Evolutionary conservation across 2,797 vertebrate species (phyloP).

Genomic region (Discoglossus pictus): DNA sequence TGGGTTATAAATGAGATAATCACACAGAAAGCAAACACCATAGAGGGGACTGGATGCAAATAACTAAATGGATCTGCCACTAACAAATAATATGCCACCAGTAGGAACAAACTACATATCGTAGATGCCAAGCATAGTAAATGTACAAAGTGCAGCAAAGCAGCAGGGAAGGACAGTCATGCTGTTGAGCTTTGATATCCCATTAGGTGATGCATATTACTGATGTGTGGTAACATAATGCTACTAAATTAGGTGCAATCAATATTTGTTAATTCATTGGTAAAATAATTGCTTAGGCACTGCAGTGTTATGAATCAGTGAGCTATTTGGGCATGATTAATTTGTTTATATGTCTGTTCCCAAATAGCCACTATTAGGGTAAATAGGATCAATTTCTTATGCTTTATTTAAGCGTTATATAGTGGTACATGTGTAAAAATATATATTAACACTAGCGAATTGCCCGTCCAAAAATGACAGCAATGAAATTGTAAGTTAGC

Average conservation of each 20-base stretch:
- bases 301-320: slow-evolving; percentile 52
- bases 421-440: too few relatives aligned
- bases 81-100: not conserved
- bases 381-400: not conserved
- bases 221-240: slow-evolving; percentile 59
- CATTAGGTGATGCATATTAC: slow-evolving; percentile 79
- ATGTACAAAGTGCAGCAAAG: slow-evolving; percentile 26
- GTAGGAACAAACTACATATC: slow-evolving; percentile 9
- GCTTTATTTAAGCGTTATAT: too few relatives aligned
- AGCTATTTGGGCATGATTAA: not conserved
- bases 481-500: too few relatives aligned
- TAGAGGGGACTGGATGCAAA: too few relatives aligned
- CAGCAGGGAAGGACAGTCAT: slow-evolving; percentile 40
- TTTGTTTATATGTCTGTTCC: not conserved
- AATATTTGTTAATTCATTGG: slow-evolving; percentile 80
- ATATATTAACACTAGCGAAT: too few relatives aligned
- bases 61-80: too few relatives aligned
- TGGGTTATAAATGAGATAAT: too few relatives aligned
- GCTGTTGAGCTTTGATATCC: slow-evolving; percentile 69
- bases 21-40: too few relatives aligned
- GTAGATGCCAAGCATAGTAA: slow-evolving; percentile 30
- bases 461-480: too few relatives aligned
- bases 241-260: slow-evolving; percentile 72
- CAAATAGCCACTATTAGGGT: not conserved
- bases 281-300: slow-evolving; percentile 80